Base-by-base conservation (phyloP, 2,113 vertebrate species). In the Triplophysa rosa region DNA sequence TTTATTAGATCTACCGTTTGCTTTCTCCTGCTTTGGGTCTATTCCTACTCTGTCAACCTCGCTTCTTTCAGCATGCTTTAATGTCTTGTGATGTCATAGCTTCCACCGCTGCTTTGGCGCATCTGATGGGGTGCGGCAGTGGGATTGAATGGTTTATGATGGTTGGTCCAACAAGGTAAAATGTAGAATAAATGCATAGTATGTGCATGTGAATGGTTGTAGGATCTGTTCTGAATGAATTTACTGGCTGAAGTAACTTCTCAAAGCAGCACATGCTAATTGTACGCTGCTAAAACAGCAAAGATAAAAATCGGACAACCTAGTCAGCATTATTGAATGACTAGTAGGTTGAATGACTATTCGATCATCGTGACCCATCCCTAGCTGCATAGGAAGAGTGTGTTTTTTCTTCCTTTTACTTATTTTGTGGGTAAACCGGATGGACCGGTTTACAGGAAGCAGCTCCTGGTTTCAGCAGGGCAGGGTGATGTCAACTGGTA, bases 401-500 rank as follows among this genome's bases (percentile, higher is more conserved):
- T 66, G 4, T 37, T 66, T 29, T 73, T 72, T 84, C 73, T 75
- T 63, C 70, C 76, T 42, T 58, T 80, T 70, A 23, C 16, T 45
- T 13, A 40, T 40, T 69, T 67, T 82, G 83, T 49, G 11, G 23
- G 74, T 83, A 23, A 90, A 89, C 87, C 86, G 83, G 91, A 84
- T 80, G 17, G 81, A 88, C 86, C 80, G 58, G 87, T 90, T 88
- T 68, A 83, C 42, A 59, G 61, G 68, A 58, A 86, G 85, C 82
- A 82, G 85, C 40, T 74, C 59, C 56, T 74, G n/a, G 26, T 75
- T 67, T 54, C 62, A 16, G 64, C 59, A 6, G 75, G 58, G 87
- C 64, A 64, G 40, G 29, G 37, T 78, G 75, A 79, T 74, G 75
- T 79, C 58, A 84, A 72, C 26, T 49, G 79, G 75, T 40, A 42